Evolutionary conservation across 2,797 vertebrate species (phyloP).

Genomic region (Lepidocolaptes lacrymiger): DNA sequence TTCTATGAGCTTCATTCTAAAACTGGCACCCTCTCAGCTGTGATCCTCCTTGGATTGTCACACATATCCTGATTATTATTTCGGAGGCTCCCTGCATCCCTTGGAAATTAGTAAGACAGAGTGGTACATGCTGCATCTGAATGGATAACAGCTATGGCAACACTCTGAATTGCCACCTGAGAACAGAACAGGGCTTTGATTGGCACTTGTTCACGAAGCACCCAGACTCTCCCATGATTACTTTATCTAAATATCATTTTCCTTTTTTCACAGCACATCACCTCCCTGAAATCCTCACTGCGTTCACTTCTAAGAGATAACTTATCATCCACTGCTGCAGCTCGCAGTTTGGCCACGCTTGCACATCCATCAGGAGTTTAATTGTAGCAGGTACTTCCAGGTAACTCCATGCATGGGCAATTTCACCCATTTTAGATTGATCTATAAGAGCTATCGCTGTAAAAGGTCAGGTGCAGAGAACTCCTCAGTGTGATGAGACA

Average conservation of each 20-base stretch:
- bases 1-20: background rate
- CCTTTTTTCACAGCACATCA: background rate
- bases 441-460: background rate
- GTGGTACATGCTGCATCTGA: background rate
- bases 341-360: background rate
- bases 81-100: background rate
- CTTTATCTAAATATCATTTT: background rate
- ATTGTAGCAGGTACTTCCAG: background rate
- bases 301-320: background rate
- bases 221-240: background rate
- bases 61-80: background rate
- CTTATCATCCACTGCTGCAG: background rate
- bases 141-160: background rate
- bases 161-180: background rate
- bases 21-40: background rate
- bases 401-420: background rate
- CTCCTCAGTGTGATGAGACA: background rate
- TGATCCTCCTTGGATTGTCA: background rate
- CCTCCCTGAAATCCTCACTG: background rate
- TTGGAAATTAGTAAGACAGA: background rate
- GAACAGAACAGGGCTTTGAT: background rate
- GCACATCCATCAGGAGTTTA: background rate
- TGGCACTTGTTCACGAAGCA: background rate
- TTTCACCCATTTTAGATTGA: background rate
- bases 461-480: background rate